These are phyloP conservation scores for Gari tellinella DNA, from an alignment of 2,888 invertebrate genomes.

Conservation along the genomic window DNA sequence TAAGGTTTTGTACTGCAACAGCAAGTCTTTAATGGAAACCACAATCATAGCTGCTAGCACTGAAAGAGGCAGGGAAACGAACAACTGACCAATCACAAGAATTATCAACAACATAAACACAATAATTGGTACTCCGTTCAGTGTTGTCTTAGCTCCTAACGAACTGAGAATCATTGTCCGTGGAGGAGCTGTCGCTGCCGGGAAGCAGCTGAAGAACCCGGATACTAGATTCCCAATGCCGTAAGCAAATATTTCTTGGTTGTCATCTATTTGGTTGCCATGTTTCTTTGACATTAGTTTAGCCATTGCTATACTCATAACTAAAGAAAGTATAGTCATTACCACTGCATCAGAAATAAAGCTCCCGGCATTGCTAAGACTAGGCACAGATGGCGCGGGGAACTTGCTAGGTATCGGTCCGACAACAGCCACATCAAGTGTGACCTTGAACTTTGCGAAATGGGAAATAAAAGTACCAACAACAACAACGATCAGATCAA, in stretches of 20 bases:
- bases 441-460: constrained; percentile 60
- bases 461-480: constrained; percentile 73
- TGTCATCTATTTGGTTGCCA: constrained; percentile 79
- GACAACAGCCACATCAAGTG: constrained; percentile 62
- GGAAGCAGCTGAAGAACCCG: constrained; percentile 83
- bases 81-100: constrained; percentile 74
- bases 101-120: constrained; percentile 76
- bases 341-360: constrained; percentile 64
- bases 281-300: constrained; percentile 81
- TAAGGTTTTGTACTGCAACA: constrained; percentile 89
- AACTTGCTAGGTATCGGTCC: constrained; percentile 75
- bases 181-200: constrained; percentile 81
- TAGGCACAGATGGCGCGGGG: constrained; percentile 66
- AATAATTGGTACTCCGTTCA: constrained; percentile 69
- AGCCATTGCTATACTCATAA: constrained; percentile 76
- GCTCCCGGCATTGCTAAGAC: constrained; percentile 31
- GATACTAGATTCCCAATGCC: constrained; percentile 79
- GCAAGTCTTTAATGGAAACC: constrained; percentile 84
- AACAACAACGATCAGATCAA: constrained; percentile 77
- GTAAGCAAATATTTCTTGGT: constrained; percentile 83
- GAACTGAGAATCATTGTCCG: constrained; percentile 72
- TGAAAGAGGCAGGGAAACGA: constrained; percentile 75
- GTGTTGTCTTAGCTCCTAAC: constrained; percentile 75
- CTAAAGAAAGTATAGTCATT: constrained; percentile 70
- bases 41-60: constrained; percentile 84